phyloP scores from a whole-genome alignment of 1,140 invertebrate genomes.

The Brachionus koreanus region DNA sequence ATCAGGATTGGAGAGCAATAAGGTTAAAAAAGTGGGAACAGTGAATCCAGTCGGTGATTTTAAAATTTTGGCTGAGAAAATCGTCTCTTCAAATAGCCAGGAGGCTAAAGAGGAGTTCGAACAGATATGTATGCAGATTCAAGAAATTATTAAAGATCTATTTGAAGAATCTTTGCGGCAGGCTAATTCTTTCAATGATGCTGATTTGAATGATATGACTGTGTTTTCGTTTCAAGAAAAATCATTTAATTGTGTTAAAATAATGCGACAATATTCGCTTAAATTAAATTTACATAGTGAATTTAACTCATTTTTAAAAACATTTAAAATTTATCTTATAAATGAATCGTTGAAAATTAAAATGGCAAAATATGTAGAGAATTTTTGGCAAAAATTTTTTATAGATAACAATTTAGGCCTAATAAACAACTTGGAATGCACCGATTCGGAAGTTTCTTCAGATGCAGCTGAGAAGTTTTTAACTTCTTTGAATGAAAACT shows the following conservation, averaged over 20 bases:
- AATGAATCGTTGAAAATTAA: neutral
- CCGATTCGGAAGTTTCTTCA: neutral
- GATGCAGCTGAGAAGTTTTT: conserved; percentile 1
- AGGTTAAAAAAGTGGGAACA: conserved; percentile 50
- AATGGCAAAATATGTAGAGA: conserved; percentile 26
- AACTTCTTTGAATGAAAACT: neutral
- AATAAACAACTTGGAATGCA: neutral
- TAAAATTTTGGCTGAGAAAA: conserved; percentile 49
- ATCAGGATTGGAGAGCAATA: neutral
- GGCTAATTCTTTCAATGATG: neutral
- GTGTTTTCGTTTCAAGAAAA: conserved; percentile 24
- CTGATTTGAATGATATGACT: neutral
- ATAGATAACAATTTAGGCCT: neutral
- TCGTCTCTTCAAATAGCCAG: neutral
- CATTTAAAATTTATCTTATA: conserved; percentile 8
- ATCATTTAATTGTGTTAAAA: conserved; percentile 27
- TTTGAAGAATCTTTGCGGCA: conserved; percentile 33
- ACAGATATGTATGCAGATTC: conserved; percentile 7
- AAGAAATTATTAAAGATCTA: conserved; percentile 15
- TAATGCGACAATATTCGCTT: neutral
- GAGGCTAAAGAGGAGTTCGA: neutral
- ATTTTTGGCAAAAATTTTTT: conserved; percentile 31
- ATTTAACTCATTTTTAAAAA: conserved; percentile 28
- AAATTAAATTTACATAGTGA: neutral
- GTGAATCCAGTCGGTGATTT: conserved; percentile 57